Evolutionary conservation across 2,888 invertebrate species (phyloP).

Genomic region (Dichetophora obliterata): DNA sequence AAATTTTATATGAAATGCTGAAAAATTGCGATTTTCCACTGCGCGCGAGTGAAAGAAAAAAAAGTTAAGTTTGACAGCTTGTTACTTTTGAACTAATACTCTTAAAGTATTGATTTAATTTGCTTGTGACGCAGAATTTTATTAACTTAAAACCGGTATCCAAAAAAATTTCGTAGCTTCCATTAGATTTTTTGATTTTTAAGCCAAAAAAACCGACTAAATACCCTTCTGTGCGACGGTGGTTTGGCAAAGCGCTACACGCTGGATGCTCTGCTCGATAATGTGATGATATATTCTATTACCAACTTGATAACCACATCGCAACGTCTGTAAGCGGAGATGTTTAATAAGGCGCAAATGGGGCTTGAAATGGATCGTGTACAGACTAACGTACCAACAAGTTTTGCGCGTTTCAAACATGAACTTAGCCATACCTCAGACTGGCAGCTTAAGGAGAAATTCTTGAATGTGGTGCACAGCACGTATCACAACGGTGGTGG

Average conservation of each 20-base stretch:
- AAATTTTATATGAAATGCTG: too few species aligned
- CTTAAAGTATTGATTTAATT: too few species aligned
- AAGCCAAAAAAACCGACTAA: too few species aligned
- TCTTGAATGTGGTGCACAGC: conserved; percentile 77
- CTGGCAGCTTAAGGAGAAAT: conserved; percentile 74
- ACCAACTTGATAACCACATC: conserved; percentile 81
- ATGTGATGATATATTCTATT: conserved; percentile 86
- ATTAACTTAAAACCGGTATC: too few species aligned
- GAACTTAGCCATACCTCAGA: conserved; percentile 77
- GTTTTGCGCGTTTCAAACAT: conserved; percentile 79
- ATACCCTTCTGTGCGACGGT: too few species aligned
- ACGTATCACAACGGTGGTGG: conserved; percentile 80
- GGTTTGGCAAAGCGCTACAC: conserved; percentile 74
- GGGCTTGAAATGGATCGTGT: conserved; percentile 68
- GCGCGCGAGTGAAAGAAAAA: too few species aligned
- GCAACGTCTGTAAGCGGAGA: conserved; percentile 79
- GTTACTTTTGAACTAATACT: too few species aligned
- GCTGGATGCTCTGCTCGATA: conserved; percentile 75
- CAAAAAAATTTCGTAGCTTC: too few species aligned
- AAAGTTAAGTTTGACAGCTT: too few species aligned
- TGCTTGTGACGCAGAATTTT: too few species aligned
- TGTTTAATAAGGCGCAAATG: conserved; percentile 59
- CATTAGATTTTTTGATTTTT: too few species aligned
- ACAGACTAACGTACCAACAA: conserved; percentile 78
- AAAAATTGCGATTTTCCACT: too few species aligned